Conservation (phyloP, 2,113 vertebrate genomes). For the Caranx ignobilis region DNA sequence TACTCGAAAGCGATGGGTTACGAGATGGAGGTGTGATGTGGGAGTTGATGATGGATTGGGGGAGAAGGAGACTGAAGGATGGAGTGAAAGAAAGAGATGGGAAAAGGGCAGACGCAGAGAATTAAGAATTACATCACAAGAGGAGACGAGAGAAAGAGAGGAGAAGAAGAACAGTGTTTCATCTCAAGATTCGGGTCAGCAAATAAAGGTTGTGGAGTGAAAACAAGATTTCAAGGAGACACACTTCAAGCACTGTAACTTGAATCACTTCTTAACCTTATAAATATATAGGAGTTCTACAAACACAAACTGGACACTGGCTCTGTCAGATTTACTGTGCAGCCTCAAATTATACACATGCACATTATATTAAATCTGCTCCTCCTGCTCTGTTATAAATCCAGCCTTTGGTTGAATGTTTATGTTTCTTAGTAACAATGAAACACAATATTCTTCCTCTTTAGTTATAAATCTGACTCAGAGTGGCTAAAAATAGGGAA, state of each 20-base stretch:
- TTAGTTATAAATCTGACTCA: too few relatives aligned
- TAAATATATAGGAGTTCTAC: neutral
- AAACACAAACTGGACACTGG: neutral
- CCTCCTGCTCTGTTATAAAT: too few relatives aligned
- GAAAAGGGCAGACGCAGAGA: constrained; percentile 6
- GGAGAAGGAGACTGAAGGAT: constrained; percentile 7
- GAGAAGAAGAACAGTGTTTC: neutral
- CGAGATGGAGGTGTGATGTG: constrained; percentile 17
- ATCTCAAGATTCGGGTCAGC: constrained; percentile 7
- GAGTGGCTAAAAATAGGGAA: too few relatives aligned
- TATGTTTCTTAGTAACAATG: too few relatives aligned
- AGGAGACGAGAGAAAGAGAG: neutral
- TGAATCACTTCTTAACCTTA: neutral
- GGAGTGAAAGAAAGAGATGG: constrained; percentile 1
- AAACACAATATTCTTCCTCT: too few relatives aligned
- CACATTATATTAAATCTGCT: too few relatives aligned
- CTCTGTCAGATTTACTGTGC: too few relatives aligned
- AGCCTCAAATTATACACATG: too few relatives aligned
- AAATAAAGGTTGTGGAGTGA: neutral
- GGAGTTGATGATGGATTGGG: constrained; percentile 35
- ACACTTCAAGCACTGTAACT: neutral
- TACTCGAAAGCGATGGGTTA: neutral
- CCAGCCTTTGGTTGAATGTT: too few relatives aligned
- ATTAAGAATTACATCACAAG: neutral
- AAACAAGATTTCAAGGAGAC: neutral